phyloP scores from a whole-genome alignment of 2,888 invertebrate genomes.

The Hypolimnas misippus region DNA sequence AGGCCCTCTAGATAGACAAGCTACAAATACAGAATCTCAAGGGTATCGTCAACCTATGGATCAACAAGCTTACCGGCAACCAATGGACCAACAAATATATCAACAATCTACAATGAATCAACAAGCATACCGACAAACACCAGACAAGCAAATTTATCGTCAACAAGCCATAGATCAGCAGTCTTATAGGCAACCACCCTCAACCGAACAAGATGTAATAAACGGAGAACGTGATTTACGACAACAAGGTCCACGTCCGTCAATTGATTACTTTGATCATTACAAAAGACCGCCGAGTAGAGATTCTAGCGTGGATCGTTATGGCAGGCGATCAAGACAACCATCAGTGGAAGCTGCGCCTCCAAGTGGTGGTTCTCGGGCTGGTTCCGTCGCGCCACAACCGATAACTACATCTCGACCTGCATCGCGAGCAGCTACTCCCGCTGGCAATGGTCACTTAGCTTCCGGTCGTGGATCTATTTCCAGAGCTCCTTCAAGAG shows the following conservation, averaged over 20 bases:
- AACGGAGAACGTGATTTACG: constrained; percentile 73
- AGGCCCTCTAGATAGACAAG: constrained; percentile 59
- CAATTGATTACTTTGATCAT: constrained; percentile 96
- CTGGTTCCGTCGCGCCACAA: constrained; percentile 90
- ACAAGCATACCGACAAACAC: constrained; percentile 57
- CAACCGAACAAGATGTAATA: constrained; percentile 71
- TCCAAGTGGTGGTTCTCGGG: constrained; percentile 83
- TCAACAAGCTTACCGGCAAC: constrained; percentile 62
- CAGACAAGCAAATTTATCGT: constrained; percentile 58
- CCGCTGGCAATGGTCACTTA: constrained; percentile 87
- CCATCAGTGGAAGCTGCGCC: constrained; percentile 89
- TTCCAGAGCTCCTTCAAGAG: constrained; percentile 74
- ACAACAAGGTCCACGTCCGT: constrained; percentile 75
- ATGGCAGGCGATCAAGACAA: constrained; percentile 90
- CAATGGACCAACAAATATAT: constrained; percentile 76
- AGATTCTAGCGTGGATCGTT: constrained; percentile 93
- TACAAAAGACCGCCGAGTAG: constrained; percentile 96
- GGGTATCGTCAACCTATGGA: constrained; percentile 50
- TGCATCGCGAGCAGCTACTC: constrained; percentile 79
- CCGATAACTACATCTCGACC: constrained; percentile 88
- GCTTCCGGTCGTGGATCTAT: constrained; percentile 85
- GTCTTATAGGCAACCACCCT: constrained; percentile 69
- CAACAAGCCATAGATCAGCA: constrained; percentile 63
- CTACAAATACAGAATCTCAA: constrained; percentile 58
- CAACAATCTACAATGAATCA: constrained; percentile 57